Percentiles rank a stretch among this genome's conserved stretches.
Conservation (phyloP, 2,888 invertebrate genomes). For the Nyleta sp. region DNA sequence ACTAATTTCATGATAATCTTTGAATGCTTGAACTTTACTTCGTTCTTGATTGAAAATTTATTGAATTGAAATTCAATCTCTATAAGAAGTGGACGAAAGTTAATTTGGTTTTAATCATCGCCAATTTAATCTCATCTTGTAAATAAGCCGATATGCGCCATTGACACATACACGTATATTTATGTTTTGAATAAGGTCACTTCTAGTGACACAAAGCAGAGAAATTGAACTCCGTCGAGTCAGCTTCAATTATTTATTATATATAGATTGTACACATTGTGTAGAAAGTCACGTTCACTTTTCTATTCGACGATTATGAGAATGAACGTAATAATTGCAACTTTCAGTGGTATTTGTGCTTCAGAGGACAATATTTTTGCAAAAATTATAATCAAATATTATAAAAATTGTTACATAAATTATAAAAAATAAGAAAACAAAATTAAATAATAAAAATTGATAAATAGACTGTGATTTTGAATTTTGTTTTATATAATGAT, state of each 20-base stretch:
- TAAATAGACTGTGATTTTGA: too few species aligned
- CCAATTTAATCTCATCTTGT: conserved; percentile 25
- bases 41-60: not conserved
- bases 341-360: not conserved
- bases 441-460: too few species aligned
- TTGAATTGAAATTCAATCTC: conserved; percentile 15
- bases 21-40: not conserved
- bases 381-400: too few species aligned
- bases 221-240: conserved; percentile 36
- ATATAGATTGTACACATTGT: conserved; percentile 41
- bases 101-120: conserved; percentile 24
- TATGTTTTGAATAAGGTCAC: conserved; percentile 45
- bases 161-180: conserved; percentile 15
- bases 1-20: too few species aligned
- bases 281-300: conserved; percentile 44
- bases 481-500: too few species aligned
- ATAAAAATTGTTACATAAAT: too few species aligned
- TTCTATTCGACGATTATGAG: conserved; percentile 25
- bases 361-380: not conserved
- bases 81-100: conserved; percentile 18
- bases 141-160: conserved; percentile 13
- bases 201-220: conserved; percentile 37
- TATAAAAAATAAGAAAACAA: too few species aligned
- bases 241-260: conserved; percentile 29
- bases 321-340: conserved; percentile 27